Evolutionary conservation across 2,797 vertebrate species (phyloP).

Genomic region (Hylomyscus alleni): DNA sequence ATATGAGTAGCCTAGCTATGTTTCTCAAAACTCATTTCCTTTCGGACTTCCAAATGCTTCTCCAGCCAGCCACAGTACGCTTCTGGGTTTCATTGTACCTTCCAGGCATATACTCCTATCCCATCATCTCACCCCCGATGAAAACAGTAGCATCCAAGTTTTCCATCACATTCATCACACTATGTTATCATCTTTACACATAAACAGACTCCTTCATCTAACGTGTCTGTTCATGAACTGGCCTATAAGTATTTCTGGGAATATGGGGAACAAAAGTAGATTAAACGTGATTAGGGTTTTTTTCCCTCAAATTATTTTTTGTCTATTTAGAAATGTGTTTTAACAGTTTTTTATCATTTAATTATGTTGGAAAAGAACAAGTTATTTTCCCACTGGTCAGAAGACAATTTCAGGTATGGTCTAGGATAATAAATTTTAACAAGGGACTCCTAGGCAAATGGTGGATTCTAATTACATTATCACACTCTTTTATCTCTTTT

Average conservation of each 20-base stretch:
- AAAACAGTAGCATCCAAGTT: neutral
- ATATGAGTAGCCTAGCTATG: neutral
- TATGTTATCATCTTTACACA: neutral
- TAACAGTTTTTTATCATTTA: neutral
- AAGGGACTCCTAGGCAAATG: neutral
- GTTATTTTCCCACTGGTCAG: neutral
- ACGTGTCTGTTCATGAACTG: slow-evolving; percentile 10
- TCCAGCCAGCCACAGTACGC: neutral
- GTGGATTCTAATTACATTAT: slow-evolving; percentile 60
- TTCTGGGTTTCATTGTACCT: neutral
- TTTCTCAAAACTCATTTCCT: neutral
- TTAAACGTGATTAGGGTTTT: neutral
- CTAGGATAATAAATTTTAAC: neutral
- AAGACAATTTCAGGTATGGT: neutral
- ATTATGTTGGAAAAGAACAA: neutral
- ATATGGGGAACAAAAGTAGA: neutral
- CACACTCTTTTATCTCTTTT: slow-evolving; percentile 50
- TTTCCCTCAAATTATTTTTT: neutral
- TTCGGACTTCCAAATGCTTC: neutral
- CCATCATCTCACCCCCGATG: neutral
- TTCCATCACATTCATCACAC: neutral
- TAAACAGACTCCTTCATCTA: neutral
- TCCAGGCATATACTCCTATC: neutral
- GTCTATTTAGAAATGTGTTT: neutral
- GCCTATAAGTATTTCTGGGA: neutral